These are phyloP conservation scores for Tringa solitaria DNA, from an alignment of 2,113 vertebrate genomes.

Conservation along the genomic window DNA sequence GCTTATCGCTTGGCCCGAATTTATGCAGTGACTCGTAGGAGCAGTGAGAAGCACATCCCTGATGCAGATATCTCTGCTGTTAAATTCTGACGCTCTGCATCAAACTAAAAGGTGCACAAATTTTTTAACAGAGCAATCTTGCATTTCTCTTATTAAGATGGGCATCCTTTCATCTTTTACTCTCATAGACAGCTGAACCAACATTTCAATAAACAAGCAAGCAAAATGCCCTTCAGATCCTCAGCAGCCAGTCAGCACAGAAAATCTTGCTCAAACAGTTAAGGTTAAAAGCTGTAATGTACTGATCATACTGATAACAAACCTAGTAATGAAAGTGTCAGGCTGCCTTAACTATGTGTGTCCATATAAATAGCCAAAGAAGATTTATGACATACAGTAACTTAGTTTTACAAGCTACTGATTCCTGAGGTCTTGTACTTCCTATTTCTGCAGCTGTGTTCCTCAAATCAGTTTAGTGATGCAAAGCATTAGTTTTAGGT, in stretches of 20 bases:
- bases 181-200: neutral
- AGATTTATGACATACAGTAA: neutral
- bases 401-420: neutral
- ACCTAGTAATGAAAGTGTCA: neutral
- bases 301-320: neutral
- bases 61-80: neutral
- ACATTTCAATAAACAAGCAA: neutral
- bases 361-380: neutral
- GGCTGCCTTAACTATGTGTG: neutral
- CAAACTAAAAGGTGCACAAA: neutral
- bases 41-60: neutral
- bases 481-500: neutral
- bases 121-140: neutral
- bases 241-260: neutral
- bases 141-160: neutral
- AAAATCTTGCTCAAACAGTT: neutral
- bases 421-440: neutral
- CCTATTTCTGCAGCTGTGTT: neutral
- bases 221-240: neutral
- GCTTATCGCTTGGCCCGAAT: neutral
- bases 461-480: neutral
- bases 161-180: neutral
- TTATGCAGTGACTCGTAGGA: neutral
- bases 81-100: neutral
- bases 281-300: neutral